phyloP scores from a whole-genome alignment of 2,113 vertebrate genomes.

The Scalopus aquaticus region DNA sequence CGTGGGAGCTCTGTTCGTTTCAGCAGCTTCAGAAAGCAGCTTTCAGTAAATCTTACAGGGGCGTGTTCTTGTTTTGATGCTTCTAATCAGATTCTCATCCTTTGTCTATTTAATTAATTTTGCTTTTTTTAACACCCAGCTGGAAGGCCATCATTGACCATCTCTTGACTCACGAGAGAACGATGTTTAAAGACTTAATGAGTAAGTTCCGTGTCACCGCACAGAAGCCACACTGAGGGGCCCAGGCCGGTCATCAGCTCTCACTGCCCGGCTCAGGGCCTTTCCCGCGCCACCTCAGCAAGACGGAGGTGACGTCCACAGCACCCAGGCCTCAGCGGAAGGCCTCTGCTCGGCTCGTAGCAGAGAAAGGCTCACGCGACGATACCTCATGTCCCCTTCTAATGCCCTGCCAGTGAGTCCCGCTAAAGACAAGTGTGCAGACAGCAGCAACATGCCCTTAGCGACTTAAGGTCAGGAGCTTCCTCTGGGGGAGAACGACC shows the following conservation, averaged over 20 bases:
- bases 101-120: slow-evolving; percentile 43
- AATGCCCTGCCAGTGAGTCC: not conserved
- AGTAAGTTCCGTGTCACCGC: slow-evolving; percentile 88
- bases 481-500: not conserved
- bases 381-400: not conserved
- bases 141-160: slow-evolving; percentile 98
- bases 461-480: not conserved
- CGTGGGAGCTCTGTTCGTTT: not conserved
- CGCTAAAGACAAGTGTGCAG: not conserved
- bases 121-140: slow-evolving; percentile 81
- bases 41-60: not conserved
- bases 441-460: not conserved
- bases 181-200: slow-evolving; percentile 99
- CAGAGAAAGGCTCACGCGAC: not conserved
- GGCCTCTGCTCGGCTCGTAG: no score
- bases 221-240: not conserved
- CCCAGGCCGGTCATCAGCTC: no score
- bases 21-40: not conserved
- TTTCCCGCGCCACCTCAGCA: not conserved
- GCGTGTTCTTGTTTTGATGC: not conserved
- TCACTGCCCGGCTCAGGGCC: no score
- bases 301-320: no score
- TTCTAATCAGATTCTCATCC: not conserved
- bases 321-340: no score
- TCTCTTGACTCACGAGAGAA: slow-evolving; percentile 97